phyloP scores from a whole-genome alignment of 2,888 invertebrate genomes.

The Campoplex nolae region DNA sequence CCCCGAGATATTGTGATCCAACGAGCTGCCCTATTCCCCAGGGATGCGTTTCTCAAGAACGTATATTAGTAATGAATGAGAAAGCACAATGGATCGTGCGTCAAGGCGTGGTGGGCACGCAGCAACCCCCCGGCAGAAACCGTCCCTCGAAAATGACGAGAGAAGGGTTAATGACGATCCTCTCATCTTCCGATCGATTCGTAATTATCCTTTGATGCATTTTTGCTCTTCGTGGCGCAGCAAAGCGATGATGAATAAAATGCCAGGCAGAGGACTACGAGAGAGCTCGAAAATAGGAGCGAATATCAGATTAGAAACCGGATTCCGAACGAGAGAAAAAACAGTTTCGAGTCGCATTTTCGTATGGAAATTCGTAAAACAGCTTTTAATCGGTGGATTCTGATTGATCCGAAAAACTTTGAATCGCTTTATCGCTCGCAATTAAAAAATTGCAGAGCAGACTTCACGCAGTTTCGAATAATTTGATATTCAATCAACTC shows the following conservation, averaged over 20 bases:
- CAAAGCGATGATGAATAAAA: conserved; percentile 55
- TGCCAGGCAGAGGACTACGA: neutral
- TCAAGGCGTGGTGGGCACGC: conserved; percentile 59
- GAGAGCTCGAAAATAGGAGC: conserved; percentile 13
- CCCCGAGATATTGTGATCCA: conserved; percentile 25
- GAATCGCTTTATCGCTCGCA: too few relatives aligned
- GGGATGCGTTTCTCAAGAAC: conserved; percentile 59
- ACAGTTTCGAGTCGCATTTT: too few relatives aligned
- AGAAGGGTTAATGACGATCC: conserved; percentile 79
- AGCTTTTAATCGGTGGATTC: too few relatives aligned
- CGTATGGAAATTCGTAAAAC: too few relatives aligned
- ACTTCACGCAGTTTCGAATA: neutral
- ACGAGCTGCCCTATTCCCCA: conserved; percentile 23
- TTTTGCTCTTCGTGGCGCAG: conserved; percentile 2
- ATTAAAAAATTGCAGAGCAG: too few relatives aligned
- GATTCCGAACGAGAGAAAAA: too few relatives aligned
- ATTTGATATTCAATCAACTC: neutral
- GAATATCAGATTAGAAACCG: neutral
- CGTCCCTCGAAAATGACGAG: conserved; percentile 65
- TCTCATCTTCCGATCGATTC: conserved; percentile 74
- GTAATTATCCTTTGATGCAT: conserved; percentile 72
- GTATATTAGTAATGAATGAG: conserved; percentile 77
- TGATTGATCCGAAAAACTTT: too few relatives aligned
- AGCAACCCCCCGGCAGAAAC: conserved; percentile 29
- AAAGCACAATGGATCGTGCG: conserved; percentile 78